These are phyloP conservation scores for Castor canadensis DNA, from an alignment of 2,113 vertebrate genomes.

Conservation along the genomic window DNA sequence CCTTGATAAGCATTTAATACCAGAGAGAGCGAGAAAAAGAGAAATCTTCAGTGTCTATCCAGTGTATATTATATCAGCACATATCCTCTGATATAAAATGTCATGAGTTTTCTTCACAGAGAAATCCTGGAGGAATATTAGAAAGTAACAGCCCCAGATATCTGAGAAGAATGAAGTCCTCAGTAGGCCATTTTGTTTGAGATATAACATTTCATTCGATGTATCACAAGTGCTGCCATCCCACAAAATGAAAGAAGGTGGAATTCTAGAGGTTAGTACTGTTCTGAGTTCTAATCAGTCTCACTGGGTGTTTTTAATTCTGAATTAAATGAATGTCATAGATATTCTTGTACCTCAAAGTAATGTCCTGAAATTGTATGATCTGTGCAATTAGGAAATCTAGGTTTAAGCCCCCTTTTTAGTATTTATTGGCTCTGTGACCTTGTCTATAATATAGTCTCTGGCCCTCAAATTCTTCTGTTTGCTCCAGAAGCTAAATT, in stretches of 20 bases:
- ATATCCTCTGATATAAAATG: conserved; percentile 28
- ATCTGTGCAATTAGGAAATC: background rate
- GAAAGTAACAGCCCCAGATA: background rate
- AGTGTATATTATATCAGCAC: too few relatives aligned
- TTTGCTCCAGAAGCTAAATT: conserved; percentile 12
- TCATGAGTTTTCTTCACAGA: background rate
- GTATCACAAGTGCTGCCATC: background rate
- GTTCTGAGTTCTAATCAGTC: background rate
- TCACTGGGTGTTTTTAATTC: background rate
- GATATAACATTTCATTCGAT: background rate
- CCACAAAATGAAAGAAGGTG: background rate
- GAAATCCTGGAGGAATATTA: background rate
- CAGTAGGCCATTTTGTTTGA: background rate
- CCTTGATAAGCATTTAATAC: conserved; percentile 15
- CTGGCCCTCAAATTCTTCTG: background rate
- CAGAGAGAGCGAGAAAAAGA: background rate
- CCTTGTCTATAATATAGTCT: background rate
- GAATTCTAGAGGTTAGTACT: background rate
- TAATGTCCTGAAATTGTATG: background rate
- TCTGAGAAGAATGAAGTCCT: background rate
- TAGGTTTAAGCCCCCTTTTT: background rate
- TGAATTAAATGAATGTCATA: background rate
- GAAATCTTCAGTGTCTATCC: background rate
- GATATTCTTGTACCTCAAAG: background rate
- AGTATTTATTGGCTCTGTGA: background rate